Conservation (phyloP, 2,888 invertebrate species). For the Archips crataeganus region DNA sequence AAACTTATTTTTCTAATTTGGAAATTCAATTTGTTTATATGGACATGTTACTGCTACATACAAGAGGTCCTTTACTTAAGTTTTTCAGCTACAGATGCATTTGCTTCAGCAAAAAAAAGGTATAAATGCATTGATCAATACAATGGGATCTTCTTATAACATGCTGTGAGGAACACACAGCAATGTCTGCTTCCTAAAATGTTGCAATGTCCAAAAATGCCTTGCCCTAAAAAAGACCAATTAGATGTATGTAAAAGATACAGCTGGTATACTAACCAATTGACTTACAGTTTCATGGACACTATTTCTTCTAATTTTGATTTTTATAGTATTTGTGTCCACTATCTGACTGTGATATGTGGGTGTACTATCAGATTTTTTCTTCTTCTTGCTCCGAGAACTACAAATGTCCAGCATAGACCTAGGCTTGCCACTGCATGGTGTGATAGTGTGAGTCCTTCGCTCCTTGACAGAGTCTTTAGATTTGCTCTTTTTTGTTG, state of each 20-base stretch:
- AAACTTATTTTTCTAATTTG: too few species aligned
- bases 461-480: slow-evolving; percentile 69
- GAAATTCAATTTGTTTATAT: too few species aligned
- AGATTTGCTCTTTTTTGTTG: slow-evolving; percentile 78
- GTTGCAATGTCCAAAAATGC: too few species aligned
- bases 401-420: slow-evolving; percentile 81
- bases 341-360: slow-evolving; percentile 88
- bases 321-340: slow-evolving; percentile 88
- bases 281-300: slow-evolving; percentile 74
- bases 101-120: too few species aligned
- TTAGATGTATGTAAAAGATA: not conserved
- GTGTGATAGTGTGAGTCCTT: slow-evolving; percentile 73
- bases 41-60: too few species aligned
- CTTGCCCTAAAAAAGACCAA: not conserved
- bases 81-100: too few species aligned
- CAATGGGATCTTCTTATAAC: too few species aligned
- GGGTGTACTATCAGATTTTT: slow-evolving; percentile 72
- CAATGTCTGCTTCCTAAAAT: too few species aligned
- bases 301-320: slow-evolving; percentile 89
- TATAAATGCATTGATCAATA: too few species aligned
- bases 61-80: too few species aligned
- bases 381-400: slow-evolving; percentile 81
- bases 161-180: too few species aligned
- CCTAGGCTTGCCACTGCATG: slow-evolving; percentile 82
- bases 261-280: not conserved